Evolutionary conservation across 2,888 invertebrate genomes (phyloP).

Genomic region (Carabus problematicus): DNA sequence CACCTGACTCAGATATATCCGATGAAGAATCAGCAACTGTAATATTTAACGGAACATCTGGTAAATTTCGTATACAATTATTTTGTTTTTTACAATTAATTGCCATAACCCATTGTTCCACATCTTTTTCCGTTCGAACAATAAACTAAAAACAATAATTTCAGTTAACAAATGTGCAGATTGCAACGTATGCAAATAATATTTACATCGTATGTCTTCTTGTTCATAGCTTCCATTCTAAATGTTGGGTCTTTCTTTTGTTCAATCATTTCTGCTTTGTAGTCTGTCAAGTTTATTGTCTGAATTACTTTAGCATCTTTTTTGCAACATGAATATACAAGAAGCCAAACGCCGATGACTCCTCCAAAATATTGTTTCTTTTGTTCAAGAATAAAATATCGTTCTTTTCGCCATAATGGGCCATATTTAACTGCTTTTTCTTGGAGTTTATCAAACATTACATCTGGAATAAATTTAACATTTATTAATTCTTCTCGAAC

Average conservation of each 20-base stretch:
- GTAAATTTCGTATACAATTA: constrained; percentile 23
- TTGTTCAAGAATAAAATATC: constrained; percentile 27
- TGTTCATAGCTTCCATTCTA: constrained; percentile 26
- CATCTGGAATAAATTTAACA: constrained; percentile 25
- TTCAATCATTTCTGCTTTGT: constrained; percentile 35
- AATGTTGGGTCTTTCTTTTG: constrained; percentile 24
- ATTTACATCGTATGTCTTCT: constrained; percentile 39
- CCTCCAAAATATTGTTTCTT: constrained; percentile 24
- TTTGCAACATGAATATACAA: constrained; percentile 40
- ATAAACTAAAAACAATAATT: constrained; percentile 41
- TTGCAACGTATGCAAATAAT: background rate
- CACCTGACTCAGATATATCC: constrained; percentile 2
- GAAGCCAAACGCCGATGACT: constrained; percentile 26
- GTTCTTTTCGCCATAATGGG: constrained; percentile 30
- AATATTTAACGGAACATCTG: constrained; percentile 1
- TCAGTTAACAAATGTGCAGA: constrained; percentile 1
- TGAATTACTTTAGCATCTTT: constrained; percentile 43
- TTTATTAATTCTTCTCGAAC: background rate
- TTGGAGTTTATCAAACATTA: background rate
- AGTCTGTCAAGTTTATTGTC: constrained; percentile 43
- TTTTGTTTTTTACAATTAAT: constrained; percentile 38
- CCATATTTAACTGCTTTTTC: constrained; percentile 28
- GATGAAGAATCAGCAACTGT: background rate
- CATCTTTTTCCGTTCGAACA: constrained; percentile 44
- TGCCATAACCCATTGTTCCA: constrained; percentile 44